phyloP scores from a whole-genome alignment of 2,797 vertebrate genomes.

The Cephalopachus bancanus region DNA sequence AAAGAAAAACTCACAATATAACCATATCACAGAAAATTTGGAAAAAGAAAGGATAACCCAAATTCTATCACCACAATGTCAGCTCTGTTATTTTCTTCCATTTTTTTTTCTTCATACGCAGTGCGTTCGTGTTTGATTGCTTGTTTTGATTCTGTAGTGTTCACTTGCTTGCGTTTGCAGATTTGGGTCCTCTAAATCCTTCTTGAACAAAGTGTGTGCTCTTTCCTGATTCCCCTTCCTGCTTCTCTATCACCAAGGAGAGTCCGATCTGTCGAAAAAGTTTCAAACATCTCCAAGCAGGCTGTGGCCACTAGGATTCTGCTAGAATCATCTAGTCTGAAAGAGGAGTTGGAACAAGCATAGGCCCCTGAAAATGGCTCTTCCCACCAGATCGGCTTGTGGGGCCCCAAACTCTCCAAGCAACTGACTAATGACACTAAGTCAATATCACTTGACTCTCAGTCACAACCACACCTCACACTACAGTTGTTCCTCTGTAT shows the following conservation, averaged over 20 bases:
- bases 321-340: constrained; percentile 27
- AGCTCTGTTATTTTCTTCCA: neutral
- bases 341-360: constrained; percentile 30
- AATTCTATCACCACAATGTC: neutral
- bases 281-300: constrained; percentile 24
- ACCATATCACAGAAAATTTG: constrained; percentile 39
- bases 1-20: constrained; percentile 50
- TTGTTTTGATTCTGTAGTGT: neutral
- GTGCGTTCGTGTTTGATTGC: neutral
- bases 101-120: neutral
- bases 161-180: neutral
- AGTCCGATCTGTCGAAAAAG: constrained; percentile 19
- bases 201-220: constrained; percentile 5
- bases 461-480: neutral
- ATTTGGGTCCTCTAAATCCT: constrained; percentile 60
- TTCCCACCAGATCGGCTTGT: neutral
- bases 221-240: neutral
- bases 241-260: constrained; percentile 26
- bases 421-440: constrained; percentile 22
- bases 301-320: neutral
- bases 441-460: neutral
- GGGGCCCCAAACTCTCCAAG: neutral
- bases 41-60: neutral
- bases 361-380: neutral
- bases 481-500: neutral